Percentiles rank a stretch among this genome's conserved stretches.
These are phyloP conservation scores for Nothobranchius kuhntae DNA, from an alignment of 2,113 vertebrate species.

Conservation along the genomic window DNA sequence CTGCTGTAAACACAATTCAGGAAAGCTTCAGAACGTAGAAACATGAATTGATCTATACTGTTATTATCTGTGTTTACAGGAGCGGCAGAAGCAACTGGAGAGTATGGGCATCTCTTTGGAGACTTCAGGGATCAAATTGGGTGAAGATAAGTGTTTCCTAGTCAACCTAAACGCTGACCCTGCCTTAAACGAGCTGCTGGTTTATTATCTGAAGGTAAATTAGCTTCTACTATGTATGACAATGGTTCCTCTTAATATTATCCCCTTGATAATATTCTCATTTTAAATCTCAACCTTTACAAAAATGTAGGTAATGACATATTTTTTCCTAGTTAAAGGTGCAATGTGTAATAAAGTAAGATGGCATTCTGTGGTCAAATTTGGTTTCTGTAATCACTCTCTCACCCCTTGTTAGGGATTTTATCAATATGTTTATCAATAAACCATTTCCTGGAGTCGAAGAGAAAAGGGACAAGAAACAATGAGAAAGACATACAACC, in stretches of 20 bases:
- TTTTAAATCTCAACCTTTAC: too few relatives aligned
- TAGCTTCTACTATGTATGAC: neutral
- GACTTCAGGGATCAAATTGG: conserved; percentile 97
- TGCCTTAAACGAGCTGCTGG: conserved; percentile 94
- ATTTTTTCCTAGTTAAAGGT: too few relatives aligned
- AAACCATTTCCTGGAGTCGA: too few relatives aligned
- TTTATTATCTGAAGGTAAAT: conserved; percentile 96
- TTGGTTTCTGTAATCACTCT: too few relatives aligned
- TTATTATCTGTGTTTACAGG: conserved; percentile 75
- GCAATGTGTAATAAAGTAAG: too few relatives aligned
- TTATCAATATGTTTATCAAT: too few relatives aligned
- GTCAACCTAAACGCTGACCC: conserved; percentile 98
- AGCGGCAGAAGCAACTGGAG: conserved; percentile 95
- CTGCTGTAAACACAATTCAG: conserved; percentile 82
- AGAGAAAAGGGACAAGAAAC: too few relatives aligned
- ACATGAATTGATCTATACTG: conserved; percentile 1
- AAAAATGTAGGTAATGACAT: too few relatives aligned
- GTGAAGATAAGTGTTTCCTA: conserved; percentile 96
- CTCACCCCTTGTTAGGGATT: too few relatives aligned
- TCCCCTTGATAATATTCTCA: too few relatives aligned
- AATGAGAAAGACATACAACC: too few relatives aligned
- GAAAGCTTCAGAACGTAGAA: neutral
- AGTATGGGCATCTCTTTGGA: conserved; percentile 99
- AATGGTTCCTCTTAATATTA: neutral
- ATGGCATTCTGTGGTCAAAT: too few relatives aligned